phyloP scores from a whole-genome alignment of 2,888 invertebrate species.

The Limenitis arthemis region DNA sequence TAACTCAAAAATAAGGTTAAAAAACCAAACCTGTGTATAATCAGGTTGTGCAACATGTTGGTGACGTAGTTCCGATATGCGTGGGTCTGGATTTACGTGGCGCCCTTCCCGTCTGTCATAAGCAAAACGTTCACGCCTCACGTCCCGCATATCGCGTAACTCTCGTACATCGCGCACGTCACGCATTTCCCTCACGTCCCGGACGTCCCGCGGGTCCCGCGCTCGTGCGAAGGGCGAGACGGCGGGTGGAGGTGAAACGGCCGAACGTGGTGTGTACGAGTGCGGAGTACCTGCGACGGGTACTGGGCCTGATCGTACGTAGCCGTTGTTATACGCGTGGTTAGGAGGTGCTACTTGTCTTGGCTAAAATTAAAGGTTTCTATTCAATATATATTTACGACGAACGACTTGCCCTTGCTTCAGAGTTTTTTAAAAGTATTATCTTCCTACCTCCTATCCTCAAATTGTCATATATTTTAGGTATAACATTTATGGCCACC shows the following conservation, averaged over 20 bases:
- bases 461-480: no score
- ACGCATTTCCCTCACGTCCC: slow-evolving; percentile 24
- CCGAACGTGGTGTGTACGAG: slow-evolving; percentile 20
- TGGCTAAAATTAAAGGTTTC: slow-evolving; percentile 25
- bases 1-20: background rate
- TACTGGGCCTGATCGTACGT: slow-evolving; percentile 35
- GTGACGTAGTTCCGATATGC: slow-evolving; percentile 33
- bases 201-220: slow-evolving; percentile 17
- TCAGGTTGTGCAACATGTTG: slow-evolving; percentile 45
- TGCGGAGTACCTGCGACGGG: slow-evolving; percentile 12
- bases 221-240: slow-evolving; percentile 17
- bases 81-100: slow-evolving; percentile 20
- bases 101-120: slow-evolving; percentile 47
- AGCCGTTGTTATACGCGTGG: slow-evolving; percentile 44
- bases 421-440: no score
- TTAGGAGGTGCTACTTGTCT: slow-evolving; percentile 35
- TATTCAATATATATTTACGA: no score
- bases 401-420: no score
- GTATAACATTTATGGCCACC: no score
- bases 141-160: slow-evolving; percentile 20
- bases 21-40: slow-evolving; percentile 55
- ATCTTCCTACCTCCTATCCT: no score
- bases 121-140: slow-evolving; percentile 42
- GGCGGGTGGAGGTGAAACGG: slow-evolving; percentile 43
- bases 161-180: slow-evolving; percentile 34